Percentiles rank a stretch among this genome's conserved stretches.
These are phyloP conservation scores for Eristalis tenax DNA, from an alignment of 2,888 invertebrate genomes.

Conservation along the genomic window DNA sequence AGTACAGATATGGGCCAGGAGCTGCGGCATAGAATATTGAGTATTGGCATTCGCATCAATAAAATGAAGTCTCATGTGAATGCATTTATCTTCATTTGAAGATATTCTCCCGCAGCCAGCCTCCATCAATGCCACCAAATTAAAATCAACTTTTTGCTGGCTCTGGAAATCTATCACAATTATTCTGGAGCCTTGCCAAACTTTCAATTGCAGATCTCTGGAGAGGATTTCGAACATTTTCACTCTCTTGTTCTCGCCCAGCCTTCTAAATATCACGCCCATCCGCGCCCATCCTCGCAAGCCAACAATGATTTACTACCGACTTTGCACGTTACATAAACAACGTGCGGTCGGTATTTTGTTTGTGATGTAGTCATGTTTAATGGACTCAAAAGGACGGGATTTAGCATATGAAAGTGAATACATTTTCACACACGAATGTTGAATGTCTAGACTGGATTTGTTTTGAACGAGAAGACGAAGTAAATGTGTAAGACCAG, in stretches of 20 bases:
- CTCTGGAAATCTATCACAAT: constrained; percentile 52
- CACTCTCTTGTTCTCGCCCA: constrained; percentile 23
- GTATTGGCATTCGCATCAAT: neutral
- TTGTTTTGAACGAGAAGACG: constrained; percentile 5
- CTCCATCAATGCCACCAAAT: constrained; percentile 36
- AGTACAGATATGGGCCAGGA: neutral
- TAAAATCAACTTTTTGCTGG: constrained; percentile 66
- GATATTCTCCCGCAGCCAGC: neutral
- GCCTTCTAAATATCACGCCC: neutral
- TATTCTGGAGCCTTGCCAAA: constrained; percentile 63
- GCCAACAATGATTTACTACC: constrained; percentile 9
- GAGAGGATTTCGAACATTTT: constrained; percentile 54
- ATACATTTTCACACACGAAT: constrained; percentile 57
- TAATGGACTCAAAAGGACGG: constrained; percentile 33
- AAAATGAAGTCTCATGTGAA: neutral
- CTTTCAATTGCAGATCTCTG: constrained; percentile 68
- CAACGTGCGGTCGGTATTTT: constrained; percentile 61
- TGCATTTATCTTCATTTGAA: neutral
- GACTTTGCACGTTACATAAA: constrained; percentile 42
- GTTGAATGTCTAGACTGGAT: constrained; percentile 67
- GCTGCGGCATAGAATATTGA: neutral
- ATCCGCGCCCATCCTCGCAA: neutral
- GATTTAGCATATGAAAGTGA: constrained; percentile 50
- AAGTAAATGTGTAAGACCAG: neutral
- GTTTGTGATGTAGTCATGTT: constrained; percentile 1